A percentile compares a stretch with the other conserved stretches of the same genome.
phyloP scores from a whole-genome alignment of 1,140 invertebrate species.

The Achatina immaculata region DNA sequence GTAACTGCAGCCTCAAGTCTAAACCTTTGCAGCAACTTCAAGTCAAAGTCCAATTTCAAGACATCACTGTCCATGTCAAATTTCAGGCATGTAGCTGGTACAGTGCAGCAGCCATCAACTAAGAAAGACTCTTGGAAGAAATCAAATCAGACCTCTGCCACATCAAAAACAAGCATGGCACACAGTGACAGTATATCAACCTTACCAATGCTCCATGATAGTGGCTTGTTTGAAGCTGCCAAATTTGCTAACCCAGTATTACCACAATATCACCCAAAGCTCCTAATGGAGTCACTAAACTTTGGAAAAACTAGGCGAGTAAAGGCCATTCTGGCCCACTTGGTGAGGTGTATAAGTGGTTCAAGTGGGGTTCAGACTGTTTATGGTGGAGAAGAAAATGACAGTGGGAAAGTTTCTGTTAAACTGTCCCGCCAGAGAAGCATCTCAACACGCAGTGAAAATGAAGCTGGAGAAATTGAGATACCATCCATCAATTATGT shows the following conservation, averaged over 20 bases:
- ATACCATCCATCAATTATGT: conserved; percentile 92
- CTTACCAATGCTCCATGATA: conserved; percentile 76
- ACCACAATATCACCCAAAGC: conserved; percentile 99
- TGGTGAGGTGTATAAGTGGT: conserved; percentile 79
- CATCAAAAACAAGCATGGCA: conserved; percentile 44
- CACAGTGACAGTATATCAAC: conserved; percentile 62
- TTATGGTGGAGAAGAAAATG: conserved; percentile 34
- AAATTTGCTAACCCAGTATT: conserved; percentile 94
- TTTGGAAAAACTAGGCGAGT: conserved; percentile 91
- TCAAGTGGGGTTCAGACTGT: conserved; percentile 54
- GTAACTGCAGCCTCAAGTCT: conserved; percentile 35
- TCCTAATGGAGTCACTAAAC: conserved; percentile 97
- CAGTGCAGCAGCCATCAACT: conserved; percentile 31
- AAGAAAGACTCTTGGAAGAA: conserved; percentile 50
- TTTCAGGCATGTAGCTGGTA: conserved; percentile 53
- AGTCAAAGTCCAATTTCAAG: conserved; percentile 50
- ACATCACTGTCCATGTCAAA: conserved; percentile 56
- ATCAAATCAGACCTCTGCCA: conserved; percentile 41
- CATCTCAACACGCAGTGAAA: conserved; percentile 46
- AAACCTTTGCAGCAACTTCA: conserved; percentile 40
- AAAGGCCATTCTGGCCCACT: conserved; percentile 96
- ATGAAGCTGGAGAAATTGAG: conserved; percentile 76
- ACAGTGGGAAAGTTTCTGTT: conserved; percentile 29
- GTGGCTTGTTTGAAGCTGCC: conserved; percentile 96
- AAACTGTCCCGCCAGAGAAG: conserved; percentile 34